phyloP scores from a whole-genome alignment of 2,888 invertebrate species.

The Syrista parreyssii region DNA sequence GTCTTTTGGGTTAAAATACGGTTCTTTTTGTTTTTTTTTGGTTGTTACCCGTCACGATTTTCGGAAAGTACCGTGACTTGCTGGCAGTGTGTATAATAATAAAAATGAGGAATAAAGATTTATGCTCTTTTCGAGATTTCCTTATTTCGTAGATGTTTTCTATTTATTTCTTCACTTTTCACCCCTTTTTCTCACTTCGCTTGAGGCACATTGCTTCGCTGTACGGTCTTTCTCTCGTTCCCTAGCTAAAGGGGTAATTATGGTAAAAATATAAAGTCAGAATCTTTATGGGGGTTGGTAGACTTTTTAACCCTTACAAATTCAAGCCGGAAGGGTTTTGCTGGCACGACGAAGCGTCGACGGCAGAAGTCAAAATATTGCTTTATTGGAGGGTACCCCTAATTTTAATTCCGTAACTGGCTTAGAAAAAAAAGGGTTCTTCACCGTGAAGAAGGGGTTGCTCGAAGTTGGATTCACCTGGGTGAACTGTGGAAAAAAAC shows the following conservation, averaged over 20 bases:
- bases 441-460: constrained; percentile 35
- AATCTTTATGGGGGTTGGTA: constrained; percentile 45
- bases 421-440: constrained; percentile 31
- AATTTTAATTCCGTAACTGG: constrained; percentile 35
- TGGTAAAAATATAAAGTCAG: constrained; percentile 56
- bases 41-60: background rate
- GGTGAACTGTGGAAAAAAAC: background rate
- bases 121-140: constrained; percentile 31
- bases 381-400: constrained; percentile 53
- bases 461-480: constrained; percentile 9
- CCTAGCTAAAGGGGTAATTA: constrained; percentile 38
- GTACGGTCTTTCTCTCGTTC: constrained; percentile 20
- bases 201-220: background rate
- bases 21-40: constrained; percentile 52
- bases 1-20: constrained; percentile 54
- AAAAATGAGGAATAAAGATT: constrained; percentile 46
- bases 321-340: constrained; percentile 41
- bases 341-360: constrained; percentile 26
- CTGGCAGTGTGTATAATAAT: constrained; percentile 19
- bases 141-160: constrained; percentile 3
- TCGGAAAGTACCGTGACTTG: background rate
- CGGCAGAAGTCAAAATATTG: constrained; percentile 57
- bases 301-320: constrained; percentile 52
- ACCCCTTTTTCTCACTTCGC: too few relatives aligned
- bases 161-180: constrained; percentile 13